These are phyloP conservation scores for Eurytoma adleriae DNA, from an alignment of 2,888 invertebrate genomes.

Conservation along the genomic window DNA sequence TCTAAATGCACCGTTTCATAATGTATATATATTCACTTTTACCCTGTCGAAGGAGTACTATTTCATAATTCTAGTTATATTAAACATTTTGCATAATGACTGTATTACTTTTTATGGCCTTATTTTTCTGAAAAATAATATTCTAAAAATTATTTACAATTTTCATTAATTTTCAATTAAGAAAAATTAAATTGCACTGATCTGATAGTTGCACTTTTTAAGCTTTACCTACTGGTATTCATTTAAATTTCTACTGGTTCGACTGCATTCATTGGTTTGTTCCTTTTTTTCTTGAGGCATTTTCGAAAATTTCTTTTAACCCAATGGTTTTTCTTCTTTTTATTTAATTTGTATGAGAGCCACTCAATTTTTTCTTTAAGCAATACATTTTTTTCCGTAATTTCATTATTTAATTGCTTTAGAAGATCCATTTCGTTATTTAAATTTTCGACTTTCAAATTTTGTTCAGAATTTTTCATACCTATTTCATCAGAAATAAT, in stretches of 20 bases:
- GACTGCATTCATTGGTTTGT: constrained; percentile 37
- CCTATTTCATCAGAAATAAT: constrained; percentile 35
- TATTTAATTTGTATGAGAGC: constrained; percentile 45
- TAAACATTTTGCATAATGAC: neutral
- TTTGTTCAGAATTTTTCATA: constrained; percentile 40
- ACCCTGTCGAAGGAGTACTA: constrained; percentile 16
- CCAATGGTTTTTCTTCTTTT: constrained; percentile 52
- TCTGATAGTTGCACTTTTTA: constrained; percentile 26
- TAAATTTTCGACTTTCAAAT: constrained; percentile 46
- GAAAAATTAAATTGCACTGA: neutral
- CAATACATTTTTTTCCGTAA: constrained; percentile 46
- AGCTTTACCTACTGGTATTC: neutral
- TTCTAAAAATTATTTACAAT: constrained; percentile 29
- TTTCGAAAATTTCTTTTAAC: constrained; percentile 45
- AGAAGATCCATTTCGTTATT: constrained; percentile 44
- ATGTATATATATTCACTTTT: neutral
- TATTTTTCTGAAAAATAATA: constrained; percentile 12
- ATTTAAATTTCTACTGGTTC: constrained; percentile 52
- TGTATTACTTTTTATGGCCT: neutral
- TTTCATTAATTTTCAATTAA: constrained; percentile 23
- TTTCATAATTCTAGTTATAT: neutral
- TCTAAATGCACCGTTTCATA: neutral
- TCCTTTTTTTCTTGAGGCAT: constrained; percentile 52
- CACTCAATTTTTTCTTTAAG: constrained; percentile 48
- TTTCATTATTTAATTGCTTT: constrained; percentile 41